Evolutionary conservation across 2,797 vertebrate genomes (phyloP).

Genomic region (Enteromius paludinosus): DNA sequence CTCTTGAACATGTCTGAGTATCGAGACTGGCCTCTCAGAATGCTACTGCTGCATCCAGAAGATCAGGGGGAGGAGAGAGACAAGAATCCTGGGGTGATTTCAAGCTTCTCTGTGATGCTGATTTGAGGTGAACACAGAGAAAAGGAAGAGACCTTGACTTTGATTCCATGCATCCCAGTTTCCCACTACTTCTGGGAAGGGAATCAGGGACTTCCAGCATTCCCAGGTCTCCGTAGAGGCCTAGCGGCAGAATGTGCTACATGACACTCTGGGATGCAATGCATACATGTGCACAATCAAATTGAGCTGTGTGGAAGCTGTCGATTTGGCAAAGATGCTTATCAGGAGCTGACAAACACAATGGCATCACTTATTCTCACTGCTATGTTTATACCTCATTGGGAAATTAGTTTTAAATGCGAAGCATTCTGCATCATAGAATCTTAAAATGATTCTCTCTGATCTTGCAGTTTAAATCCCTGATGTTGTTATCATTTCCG

Average conservation of each 20-base stretch:
- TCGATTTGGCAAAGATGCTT: slow-evolving; percentile 74
- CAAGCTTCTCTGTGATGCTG: slow-evolving; percentile 76
- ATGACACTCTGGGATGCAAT: slow-evolving; percentile 33
- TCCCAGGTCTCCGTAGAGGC: slow-evolving; percentile 72
- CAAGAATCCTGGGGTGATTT: slow-evolving; percentile 57
- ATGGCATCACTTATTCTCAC: slow-evolving; percentile 7
- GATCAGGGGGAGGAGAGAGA: slow-evolving; percentile 64
- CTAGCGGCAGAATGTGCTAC: slow-evolving; percentile 65
- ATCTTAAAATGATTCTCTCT: slow-evolving; percentile 10
- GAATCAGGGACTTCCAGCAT: slow-evolving; percentile 64
- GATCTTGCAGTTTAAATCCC: slow-evolving; percentile 45
- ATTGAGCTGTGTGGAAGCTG: slow-evolving; percentile 74
- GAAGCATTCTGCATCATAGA: background rate
- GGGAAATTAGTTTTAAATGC: slow-evolving; percentile 3
- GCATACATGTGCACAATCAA: slow-evolving; percentile 63
- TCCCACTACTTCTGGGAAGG: slow-evolving; percentile 65
- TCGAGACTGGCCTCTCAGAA: slow-evolving; percentile 62
- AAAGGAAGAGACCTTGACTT: slow-evolving; percentile 64
- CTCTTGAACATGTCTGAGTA: slow-evolving; percentile 77
- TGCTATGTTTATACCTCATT: too few relatives aligned
- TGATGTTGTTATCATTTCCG: slow-evolving; percentile 28
- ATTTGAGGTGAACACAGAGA: slow-evolving; percentile 76
- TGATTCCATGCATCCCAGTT: slow-evolving; percentile 51
- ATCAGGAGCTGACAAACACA: slow-evolving; percentile 67
- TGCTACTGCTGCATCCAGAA: slow-evolving; percentile 72